Percentiles rank a stretch among this genome's conserved stretches.
Conservation (phyloP, 1,140 invertebrate species). For the Panulirus ornatus region DNA sequence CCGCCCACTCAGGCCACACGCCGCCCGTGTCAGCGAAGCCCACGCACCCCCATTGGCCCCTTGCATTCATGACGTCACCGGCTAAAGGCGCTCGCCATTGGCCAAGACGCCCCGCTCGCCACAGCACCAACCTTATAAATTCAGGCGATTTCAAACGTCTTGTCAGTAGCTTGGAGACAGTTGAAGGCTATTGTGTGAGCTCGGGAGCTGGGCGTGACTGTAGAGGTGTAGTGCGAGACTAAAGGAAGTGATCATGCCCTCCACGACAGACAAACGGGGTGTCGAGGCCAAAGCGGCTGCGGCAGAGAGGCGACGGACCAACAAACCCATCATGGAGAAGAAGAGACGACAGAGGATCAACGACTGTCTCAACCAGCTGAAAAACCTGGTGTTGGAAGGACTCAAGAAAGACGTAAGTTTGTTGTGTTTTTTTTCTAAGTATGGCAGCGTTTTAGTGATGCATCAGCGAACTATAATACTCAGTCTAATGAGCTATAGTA, state of each 20-base stretch:
- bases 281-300: slow-evolving; percentile 55
- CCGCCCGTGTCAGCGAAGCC: background rate
- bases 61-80: background rate
- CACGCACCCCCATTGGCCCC: slow-evolving; percentile 10
- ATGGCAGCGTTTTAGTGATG: background rate
- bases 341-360: slow-evolving; percentile 92
- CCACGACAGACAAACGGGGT: slow-evolving; percentile 46
- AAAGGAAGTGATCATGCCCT: slow-evolving; percentile 57
- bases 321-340: slow-evolving; percentile 73
- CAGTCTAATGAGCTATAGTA: background rate
- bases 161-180: slow-evolving; percentile 42
- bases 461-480: background rate
- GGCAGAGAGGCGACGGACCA: slow-evolving; percentile 53
- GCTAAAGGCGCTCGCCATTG: slow-evolving; percentile 11
- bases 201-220: background rate
- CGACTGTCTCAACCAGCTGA: slow-evolving; percentile 93
- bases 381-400: slow-evolving; percentile 80
- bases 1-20: slow-evolving; percentile 61
- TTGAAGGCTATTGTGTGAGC: background rate
- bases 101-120: slow-evolving; percentile 13
- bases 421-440: background rate
- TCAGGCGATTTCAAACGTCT: background rate
- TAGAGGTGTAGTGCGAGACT: slow-evolving; percentile 19
- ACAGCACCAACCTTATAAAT: slow-evolving; percentile 54
- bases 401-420: slow-evolving; percentile 81